Evolutionary conservation across 2,888 invertebrate genomes (phyloP).

Genomic region (Bibio marci): DNA sequence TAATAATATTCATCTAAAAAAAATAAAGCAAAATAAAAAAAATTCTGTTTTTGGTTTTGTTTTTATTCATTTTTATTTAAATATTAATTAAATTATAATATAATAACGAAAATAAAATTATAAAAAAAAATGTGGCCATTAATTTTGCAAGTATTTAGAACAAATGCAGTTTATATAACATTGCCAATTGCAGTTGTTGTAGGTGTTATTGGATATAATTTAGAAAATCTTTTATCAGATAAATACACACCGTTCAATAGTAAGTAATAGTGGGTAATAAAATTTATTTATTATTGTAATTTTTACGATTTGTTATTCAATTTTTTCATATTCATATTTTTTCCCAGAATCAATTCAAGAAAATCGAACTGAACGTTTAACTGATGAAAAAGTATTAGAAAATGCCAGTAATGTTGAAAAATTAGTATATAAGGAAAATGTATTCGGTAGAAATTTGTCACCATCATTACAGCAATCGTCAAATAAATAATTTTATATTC

Average conservation of each 20-base stretch:
- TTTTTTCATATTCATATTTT: slow-evolving; percentile 4
- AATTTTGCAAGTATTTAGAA: slow-evolving; percentile 42
- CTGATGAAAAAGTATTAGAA: slow-evolving; percentile 37
- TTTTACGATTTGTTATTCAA: background rate
- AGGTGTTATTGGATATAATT: slow-evolving; percentile 59
- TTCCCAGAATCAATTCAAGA: slow-evolving; percentile 51
- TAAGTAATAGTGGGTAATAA: too few species aligned
- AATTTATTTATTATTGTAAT: background rate
- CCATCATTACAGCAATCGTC: slow-evolving; percentile 44
- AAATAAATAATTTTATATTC: too few species aligned
- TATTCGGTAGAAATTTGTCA: slow-evolving; percentile 45
- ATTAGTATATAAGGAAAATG: slow-evolving; percentile 47
- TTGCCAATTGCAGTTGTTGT: slow-evolving; percentile 67
- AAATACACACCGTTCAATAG: slow-evolving; percentile 58
- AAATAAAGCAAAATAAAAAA: too few species aligned
- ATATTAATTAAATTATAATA: too few species aligned
- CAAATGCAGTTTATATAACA: slow-evolving; percentile 63
- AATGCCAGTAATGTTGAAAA: slow-evolving; percentile 47
- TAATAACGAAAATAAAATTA: too few species aligned
- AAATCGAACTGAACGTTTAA: slow-evolving; percentile 47
- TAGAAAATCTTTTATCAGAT: slow-evolving; percentile 57
- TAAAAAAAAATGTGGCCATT: slow-evolving; percentile 56
- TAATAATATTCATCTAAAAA: too few species aligned
- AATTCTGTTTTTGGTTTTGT: too few species aligned
- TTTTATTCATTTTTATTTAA: too few species aligned